Base-by-base conservation (phyloP, 2,797 vertebrate species). In the Sebastes jordani region DNA sequence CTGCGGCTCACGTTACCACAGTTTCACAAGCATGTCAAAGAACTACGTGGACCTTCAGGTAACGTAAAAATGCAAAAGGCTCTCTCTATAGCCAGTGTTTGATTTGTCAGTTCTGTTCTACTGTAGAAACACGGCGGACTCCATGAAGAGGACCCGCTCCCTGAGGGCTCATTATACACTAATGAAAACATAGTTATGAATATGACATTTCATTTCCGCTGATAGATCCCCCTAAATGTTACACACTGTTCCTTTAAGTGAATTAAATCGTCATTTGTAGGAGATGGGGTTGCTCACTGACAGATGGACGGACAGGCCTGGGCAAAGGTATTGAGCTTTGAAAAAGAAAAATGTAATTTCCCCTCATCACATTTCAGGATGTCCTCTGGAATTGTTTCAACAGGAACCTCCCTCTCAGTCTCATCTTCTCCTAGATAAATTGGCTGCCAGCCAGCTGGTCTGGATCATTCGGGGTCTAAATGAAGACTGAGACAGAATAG, bases 401-500 rank as follows among this genome's bases (percentile, higher is more conserved):
- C 90, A 83, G 90, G 88, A 92, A 88, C 80, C 84, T 88, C 82
- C 86, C 78, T 85, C 84, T 81, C 86, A 92, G 87, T 93, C 93
- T 95, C 92, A 94, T 96, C 92, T 89, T 89, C 90, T 84, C 76
- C 42, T 5, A 74, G 89, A 93, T 89, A 95, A 95, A 96, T 96
- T 96, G 96, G 93, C 92, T 95, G 94, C 92, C 95, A 94, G 83
- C 87, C 91, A 91, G 85, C 91, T 84, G 89, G 89, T 76, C 83
- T 27, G 81, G 86, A 92, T 92, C 94, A 83, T 91, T 94, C 92
- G 18, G 80, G 82, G 81, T 87, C 86, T 89, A 94, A 95, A 96
- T 95, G 93, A 95, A 93, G 93, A 94, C 92, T 88, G 94, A 96
- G 94, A 86, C 87, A 87, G 91, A 90, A 85, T 87, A 91, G 91